Base-by-base conservation (phyloP, 1,140 invertebrate genomes). In the Megalopta genalis region DNA sequence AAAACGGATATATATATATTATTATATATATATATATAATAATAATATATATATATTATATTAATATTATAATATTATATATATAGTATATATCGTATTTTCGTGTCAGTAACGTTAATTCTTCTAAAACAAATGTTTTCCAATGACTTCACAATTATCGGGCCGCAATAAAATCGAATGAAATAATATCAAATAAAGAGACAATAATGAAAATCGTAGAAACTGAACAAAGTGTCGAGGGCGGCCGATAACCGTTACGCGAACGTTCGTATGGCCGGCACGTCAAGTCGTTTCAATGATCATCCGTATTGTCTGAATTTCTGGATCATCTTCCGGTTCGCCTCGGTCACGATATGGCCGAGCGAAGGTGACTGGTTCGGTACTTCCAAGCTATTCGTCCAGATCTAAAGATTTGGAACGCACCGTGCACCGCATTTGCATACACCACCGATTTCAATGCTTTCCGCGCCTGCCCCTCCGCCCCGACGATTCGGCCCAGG, bases 361-460 rank as follows among this genome's bases (percentile, higher is more conserved):
- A 74, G 23, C 59, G 42, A 77, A 69, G 68, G 66, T 46, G 46
- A 37, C 46, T 54, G 69, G 52, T 57, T 78, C 80, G 76, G 59
- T 72, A 76, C 68, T 83, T 86, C 60, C 84, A 64, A 82, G 76
- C 80, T 80, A 80, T 76, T 86, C 80, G 72, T 77, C 57, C 70
- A 86, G 81, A 86, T 86, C 85, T 86, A 81, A 83, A 86, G 85
- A 86, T 86, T 86, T 83, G 84, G 85, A 86, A 86, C 76, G 81
- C 70, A 76, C 46, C 76, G 82, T 74, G 60, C 77, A 62, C 42
- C 60, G 60, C 67, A 91, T 92, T 92, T 92, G 90, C 91, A 93
- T 93, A 93, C 86, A 89, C 80, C 77, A 77, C 74, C 89, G 89
- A 92, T 92, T 91, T 78, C 85, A 86, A 87, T 88, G 87, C 83